These are phyloP conservation scores for Heterochromis multidens DNA, from an alignment of 2,113 vertebrate genomes.

Conservation along the genomic window DNA sequence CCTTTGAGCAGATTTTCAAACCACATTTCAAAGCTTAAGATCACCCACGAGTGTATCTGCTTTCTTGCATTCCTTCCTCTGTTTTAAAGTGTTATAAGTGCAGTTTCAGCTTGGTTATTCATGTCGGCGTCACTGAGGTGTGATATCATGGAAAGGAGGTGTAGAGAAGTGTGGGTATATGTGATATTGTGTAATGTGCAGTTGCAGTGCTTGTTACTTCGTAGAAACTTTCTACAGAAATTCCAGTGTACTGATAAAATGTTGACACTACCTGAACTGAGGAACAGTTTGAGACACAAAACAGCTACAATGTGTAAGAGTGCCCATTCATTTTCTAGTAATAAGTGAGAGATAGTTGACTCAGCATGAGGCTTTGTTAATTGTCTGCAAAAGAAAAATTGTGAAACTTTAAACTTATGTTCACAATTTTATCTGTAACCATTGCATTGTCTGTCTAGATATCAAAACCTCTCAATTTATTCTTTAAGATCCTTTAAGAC, in stretches of 20 bases:
- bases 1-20: neutral
- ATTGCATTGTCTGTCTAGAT: neutral
- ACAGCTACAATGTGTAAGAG: accelerated
- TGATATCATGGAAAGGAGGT: neutral
- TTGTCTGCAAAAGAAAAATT: accelerated
- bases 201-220: neutral
- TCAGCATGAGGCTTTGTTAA: neutral
- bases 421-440: neutral
- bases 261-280: neutral
- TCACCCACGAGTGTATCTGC: neutral
- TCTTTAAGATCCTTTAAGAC: neutral
- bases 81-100: neutral
- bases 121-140: neutral
- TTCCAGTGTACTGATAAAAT: neutral
- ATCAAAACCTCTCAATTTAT: neutral
- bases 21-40: neutral
- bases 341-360: neutral
- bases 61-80: neutral
- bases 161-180: neutral
- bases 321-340: neutral
- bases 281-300: neutral
- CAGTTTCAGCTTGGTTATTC: neutral
- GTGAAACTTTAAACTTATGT: neutral
- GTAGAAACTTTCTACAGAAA: neutral
- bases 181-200: neutral